Evolutionary conservation across 2,888 invertebrate genomes (phyloP).

Genomic region (Stenotaenia linearis): DNA sequence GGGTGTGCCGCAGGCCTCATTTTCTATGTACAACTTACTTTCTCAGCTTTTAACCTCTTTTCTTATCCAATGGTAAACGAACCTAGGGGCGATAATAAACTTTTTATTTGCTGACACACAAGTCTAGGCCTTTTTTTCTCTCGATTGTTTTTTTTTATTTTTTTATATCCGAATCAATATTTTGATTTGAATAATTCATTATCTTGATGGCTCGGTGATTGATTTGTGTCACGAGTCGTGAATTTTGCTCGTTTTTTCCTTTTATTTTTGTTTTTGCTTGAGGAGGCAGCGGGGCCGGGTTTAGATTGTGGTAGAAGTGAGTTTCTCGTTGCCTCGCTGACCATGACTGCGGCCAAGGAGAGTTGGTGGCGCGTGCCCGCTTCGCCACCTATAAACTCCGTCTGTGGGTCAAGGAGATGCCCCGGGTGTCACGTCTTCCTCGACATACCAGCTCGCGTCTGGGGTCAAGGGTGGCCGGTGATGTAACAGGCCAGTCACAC

Average conservation of each 20-base stretch:
- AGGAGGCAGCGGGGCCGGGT: not conserved
- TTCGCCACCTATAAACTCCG: constrained; percentile 1
- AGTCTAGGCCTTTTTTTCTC: not conserved
- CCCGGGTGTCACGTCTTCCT: constrained; percentile 4
- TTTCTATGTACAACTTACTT: not conserved
- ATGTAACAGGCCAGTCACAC: not conserved
- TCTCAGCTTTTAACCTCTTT: constrained; percentile 1
- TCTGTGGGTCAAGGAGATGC: constrained; percentile 5
- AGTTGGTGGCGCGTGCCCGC: constrained; percentile 4
- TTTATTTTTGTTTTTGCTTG: not conserved
- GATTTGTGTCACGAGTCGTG: not conserved
- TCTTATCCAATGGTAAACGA: not conserved
- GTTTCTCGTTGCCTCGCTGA: not conserved
- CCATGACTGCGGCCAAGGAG: constrained; percentile 9
- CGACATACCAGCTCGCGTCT: not conserved
- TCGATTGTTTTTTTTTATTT: too few relatives aligned
- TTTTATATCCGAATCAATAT: not conserved
- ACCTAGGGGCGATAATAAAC: not conserved
- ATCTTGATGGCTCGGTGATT: not conserved
- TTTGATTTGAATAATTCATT: not conserved
- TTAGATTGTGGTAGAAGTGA: not conserved
- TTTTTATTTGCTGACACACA: not conserved
- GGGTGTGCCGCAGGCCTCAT: not conserved
- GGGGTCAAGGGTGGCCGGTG: not conserved
- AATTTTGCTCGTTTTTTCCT: not conserved